Evolutionary conservation across 1,140 invertebrate species (phyloP).

Genomic region (Belonocnema kinseyi): DNA sequence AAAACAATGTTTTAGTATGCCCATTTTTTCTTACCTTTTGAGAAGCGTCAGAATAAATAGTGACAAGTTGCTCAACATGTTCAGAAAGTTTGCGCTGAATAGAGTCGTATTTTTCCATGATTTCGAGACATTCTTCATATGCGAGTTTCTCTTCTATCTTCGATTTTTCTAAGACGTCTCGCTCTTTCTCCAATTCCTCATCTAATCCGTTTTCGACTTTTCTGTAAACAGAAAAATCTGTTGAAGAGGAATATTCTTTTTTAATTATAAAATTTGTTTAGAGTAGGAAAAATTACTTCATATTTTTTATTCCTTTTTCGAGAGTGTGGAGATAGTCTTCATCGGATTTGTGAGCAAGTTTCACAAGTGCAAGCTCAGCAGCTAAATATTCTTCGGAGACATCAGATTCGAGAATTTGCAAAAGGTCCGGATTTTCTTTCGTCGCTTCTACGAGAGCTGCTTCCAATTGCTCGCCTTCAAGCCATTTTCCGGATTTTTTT

Average conservation of each 20-base stretch:
- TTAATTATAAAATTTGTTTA: conserved; percentile 17
- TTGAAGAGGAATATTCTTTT: conserved; percentile 13
- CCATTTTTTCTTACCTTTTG: conserved; percentile 56
- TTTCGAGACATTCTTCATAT: conserved; percentile 57
- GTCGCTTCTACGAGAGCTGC: conserved; percentile 55
- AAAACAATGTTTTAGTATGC: background rate
- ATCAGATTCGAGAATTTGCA: conserved; percentile 54
- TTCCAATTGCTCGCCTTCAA: conserved; percentile 61
- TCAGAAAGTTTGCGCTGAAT: conserved; percentile 57
- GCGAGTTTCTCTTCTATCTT: conserved; percentile 57
- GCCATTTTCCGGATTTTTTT: conserved; percentile 56
- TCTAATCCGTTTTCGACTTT: conserved; percentile 60
- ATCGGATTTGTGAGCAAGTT: conserved; percentile 60
- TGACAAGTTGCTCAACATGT: conserved; percentile 56
- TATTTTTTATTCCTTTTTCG: conserved; percentile 56
- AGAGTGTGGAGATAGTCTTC: conserved; percentile 61
- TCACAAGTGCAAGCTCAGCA: conserved; percentile 53
- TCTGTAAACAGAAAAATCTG: conserved; percentile 54
- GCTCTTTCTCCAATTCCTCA: conserved; percentile 63
- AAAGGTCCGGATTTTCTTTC: conserved; percentile 62
- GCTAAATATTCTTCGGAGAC: conserved; percentile 42
- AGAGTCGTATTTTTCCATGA: conserved; percentile 60
- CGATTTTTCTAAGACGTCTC: conserved; percentile 55
- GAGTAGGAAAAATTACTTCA: conserved; percentile 57
- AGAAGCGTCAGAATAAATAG: conserved; percentile 60